A percentile compares a stretch with the other conserved stretches of the same genome.
These are phyloP conservation scores for Cordilura impudica DNA, from an alignment of 2,888 invertebrate genomes.

Conservation along the genomic window DNA sequence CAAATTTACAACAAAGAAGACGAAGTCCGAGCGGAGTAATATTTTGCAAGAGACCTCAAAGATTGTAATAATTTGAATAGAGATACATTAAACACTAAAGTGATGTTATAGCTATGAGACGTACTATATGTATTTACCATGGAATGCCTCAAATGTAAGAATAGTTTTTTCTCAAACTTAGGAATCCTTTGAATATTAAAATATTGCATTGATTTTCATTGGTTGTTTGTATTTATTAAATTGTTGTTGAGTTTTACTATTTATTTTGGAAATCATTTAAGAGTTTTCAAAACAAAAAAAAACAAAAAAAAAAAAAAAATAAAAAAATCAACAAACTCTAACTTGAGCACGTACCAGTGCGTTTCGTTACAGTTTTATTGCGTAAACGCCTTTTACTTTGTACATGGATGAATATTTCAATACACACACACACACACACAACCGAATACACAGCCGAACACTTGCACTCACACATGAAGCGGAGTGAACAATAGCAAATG, in stretches of 20 bases:
- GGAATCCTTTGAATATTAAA: slow-evolving; percentile 8
- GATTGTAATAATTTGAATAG: background rate
- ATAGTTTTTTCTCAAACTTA: no score
- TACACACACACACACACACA: background rate
- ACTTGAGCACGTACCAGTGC: slow-evolving; percentile 57
- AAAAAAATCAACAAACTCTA: slow-evolving; percentile 33
- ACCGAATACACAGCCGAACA: background rate
- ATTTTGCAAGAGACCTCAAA: background rate
- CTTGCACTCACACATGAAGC: no score
- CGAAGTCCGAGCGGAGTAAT: background rate
- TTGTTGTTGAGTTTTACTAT: slow-evolving; percentile 27
- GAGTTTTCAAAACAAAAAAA: slow-evolving; percentile 6
- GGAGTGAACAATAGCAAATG: slow-evolving; percentile 4
- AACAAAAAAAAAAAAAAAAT: background rate
- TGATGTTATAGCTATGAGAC: no score
- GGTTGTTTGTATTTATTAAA: slow-evolving; percentile 2
- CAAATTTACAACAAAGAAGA: background rate
- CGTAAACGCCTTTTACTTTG: slow-evolving; percentile 50
- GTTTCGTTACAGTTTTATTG: slow-evolving; percentile 57
- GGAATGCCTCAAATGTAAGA: no score
- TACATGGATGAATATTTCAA: background rate
- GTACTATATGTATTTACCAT: no score
- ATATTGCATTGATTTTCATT: slow-evolving; percentile 34
- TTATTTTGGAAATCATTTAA: background rate
- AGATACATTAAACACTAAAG: no score